Base-by-base conservation (phyloP, 2,888 invertebrate species). In the Drosophila mettleri region DNA sequence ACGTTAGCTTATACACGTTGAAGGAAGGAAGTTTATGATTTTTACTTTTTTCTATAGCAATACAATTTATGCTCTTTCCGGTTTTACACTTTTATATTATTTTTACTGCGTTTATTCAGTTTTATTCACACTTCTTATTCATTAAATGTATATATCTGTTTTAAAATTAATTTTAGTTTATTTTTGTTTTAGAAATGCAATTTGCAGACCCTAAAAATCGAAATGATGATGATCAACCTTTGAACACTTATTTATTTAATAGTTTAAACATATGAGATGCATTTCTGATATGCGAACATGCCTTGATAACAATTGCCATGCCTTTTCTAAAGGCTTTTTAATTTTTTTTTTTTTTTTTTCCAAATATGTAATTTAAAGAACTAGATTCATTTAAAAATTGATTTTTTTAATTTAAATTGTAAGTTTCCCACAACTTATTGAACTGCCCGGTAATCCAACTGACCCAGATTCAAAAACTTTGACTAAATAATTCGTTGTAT, bases 231-330 rank as follows among this genome's bases (percentile, higher is more conserved):
- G 65, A 52, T 51, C 60, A 64, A 66, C 52, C 45, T 67, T 69
- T 67, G 67, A 80, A 84, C 81, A 78, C 81, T 80, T 84, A 69
- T 60, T 63, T 36, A 46, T 48, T 53, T 76, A 62, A 45, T 64
- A 75, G 65, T 69, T 69, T 53, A 52, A 41, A 51, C 33, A n/a
- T 60, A 46, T 58, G 52, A 34, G 55, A 46, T 55, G 84, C 65
- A 76, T 52, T 74, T 63, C 33, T 70, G 87, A 87, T 83, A 87
- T 83, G 87, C 74, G 45, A 77, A 79, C 38, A 85, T 87, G 82
- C 82, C 76, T 82, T 73, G 82, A 69, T 83, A 83, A 87, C 83
- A 83, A 85, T 82, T 85, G 85, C 77, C 68, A 74, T 53, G 43
- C 59, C 74, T 49, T 75, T 45, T 53, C 22, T 33, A 66, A 59